Evolutionary conservation across 1,140 invertebrate species (phyloP).

Genomic region (Patella vulgata): DNA sequence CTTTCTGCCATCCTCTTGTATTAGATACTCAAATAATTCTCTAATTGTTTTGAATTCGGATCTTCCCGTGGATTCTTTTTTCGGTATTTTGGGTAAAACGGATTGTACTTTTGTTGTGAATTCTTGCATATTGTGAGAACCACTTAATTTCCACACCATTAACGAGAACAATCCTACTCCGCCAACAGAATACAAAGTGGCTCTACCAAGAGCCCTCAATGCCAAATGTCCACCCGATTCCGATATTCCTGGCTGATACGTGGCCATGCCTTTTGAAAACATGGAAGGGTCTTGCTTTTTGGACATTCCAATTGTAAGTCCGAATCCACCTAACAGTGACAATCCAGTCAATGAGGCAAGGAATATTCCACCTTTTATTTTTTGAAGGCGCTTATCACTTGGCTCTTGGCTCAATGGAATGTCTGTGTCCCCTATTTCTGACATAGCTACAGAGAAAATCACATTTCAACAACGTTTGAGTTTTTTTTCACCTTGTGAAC

Average conservation of each 20-base stretch:
- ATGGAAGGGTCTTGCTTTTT: constrained; percentile 83
- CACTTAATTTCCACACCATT: constrained; percentile 88
- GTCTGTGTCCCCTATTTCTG: no score
- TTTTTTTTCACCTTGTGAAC: no score
- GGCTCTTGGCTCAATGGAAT: no score
- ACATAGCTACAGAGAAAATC: no score
- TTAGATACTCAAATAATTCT: constrained; percentile 65
- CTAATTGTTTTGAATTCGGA: constrained; percentile 78
- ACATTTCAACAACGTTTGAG: no score
- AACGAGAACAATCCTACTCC: constrained; percentile 85
- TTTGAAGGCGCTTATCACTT: no score
- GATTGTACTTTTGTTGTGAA: constrained; percentile 69
- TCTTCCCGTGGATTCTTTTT: constrained; percentile 82
- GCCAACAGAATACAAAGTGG: constrained; percentile 84
- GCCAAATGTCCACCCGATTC: constrained; percentile 84
- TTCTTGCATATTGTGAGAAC: constrained; percentile 76
- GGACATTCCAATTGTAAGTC: constrained; percentile 78
- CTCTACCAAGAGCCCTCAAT: constrained; percentile 82
- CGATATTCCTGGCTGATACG: constrained; percentile 71
- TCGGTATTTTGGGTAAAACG: constrained; percentile 79
- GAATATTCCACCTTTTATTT: constrained; percentile 74
- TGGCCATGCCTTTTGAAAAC: constrained; percentile 74
- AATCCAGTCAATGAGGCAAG: constrained; percentile 80
- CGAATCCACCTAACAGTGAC: constrained; percentile 84
- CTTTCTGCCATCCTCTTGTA: constrained; percentile 69